Evolutionary conservation across 2,888 invertebrate genomes (phyloP), one percentile per base, ranked within the genome.

Genomic region (Trachelus stipa): DNA sequence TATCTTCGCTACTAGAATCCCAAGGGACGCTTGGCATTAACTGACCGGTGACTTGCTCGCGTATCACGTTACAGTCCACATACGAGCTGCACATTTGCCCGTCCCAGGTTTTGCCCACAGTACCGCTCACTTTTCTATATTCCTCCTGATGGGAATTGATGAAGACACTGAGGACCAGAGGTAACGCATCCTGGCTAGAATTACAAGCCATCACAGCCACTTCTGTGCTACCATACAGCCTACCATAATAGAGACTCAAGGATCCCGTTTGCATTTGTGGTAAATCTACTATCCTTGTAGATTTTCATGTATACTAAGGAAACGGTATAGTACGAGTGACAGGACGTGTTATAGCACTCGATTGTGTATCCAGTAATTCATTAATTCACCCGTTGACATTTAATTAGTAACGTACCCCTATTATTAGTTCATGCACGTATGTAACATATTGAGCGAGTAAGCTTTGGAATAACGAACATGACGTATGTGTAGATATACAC

Each of bases 61-160:
- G 76, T 79, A 79, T 79, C 79, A 35, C 69, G 34, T 79, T 79
- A 79, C 76, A 30, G 23, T 56, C 40, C 33, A 69, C 73, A 31
- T 34, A 35, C 31, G 69, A 73, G 37, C 37, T 34, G 11, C 34
- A 40, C 23, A 69, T 68, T 35, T 34, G 78, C 34, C 74, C 75
- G 73, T 73, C 31, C 69, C 77, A 56, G 40, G 40, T 56, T 56
- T 56, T 56, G 23, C 40, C 40, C 73, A 76, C 74, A 40, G 73
- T 74, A 76, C 75, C 71, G 68, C 40, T 71, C 73, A 40, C 56
- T 75, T 73, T 76, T 35, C 80, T 79, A 68, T 81, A 82, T 82
- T 81, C 81, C 78, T 80, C 81, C 77, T 80, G 82, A 81, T 80
- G 82, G 80, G 80, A 82, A 82, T 75, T 80, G 82, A 82, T 81